Base-by-base conservation (phyloP, 1,140 invertebrate species). In the Lepidotrigona ventralis region DNA sequence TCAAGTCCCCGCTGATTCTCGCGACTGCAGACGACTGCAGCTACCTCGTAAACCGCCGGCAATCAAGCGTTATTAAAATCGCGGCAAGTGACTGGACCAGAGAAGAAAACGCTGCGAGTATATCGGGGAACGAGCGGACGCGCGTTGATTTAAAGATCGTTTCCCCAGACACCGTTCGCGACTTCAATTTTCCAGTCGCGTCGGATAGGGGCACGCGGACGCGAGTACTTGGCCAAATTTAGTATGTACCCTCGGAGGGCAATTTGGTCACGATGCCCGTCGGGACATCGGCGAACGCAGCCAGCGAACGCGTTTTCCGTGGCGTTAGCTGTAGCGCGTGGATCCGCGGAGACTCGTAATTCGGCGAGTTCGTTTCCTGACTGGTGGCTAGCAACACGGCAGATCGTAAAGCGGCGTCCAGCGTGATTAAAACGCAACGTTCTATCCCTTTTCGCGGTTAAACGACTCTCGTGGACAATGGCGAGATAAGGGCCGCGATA, bases 41-140 rank as follows among this genome's bases (percentile, higher is more conserved):
- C 8, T 46, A 79, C 76, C 76, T 88, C 84, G 84, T 85, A 86
- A 77, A 88, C 70, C 81, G n/a, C 82, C 71, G 39, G 85, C 86
- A 86, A 89, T 89, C 87, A 88, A 86, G 85, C 70, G 81, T 86
- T 86, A 88, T 89, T 88, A 86, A 80, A 89, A 88, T 83, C 87
- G 68, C 71, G 73, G 71, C 78, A 75, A 68, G 72, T 14, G 63
- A 56, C 46, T 64, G 11, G 73, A 1, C 1, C 73, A 1, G n/a
- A 33, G 54, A 73, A 64, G 63, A 69, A 66, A 79, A n/a, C 8
- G 63, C 75, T 60, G 23, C 58, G n/a, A n/a, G 80, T 33, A 46
- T 23, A 46, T 23, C 29, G 79, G 4, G 63, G 58, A 80, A 73
- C 63, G 60, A 68, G 68, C 26, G 78, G 53, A 72, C 79, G 73